Evolutionary conservation across 1,140 invertebrate genomes (phyloP), one percentile per base, ranked within the genome.

Genomic region (Drosophila ogumai): DNA sequence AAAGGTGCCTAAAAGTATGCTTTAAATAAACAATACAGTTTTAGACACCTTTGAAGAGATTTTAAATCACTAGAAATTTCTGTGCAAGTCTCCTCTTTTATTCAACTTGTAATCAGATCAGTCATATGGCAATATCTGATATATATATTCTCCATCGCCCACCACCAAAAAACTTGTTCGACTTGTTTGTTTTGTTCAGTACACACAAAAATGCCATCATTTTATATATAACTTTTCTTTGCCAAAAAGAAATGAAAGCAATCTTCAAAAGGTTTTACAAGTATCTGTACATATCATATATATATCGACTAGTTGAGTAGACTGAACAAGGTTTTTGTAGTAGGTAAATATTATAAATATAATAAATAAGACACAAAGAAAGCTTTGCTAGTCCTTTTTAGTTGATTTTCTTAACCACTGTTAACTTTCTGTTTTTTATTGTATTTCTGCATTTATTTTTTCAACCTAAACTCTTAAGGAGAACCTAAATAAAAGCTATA

Each of bases 201-300:
- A 90, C 84, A 90, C 84, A 88, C 84, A 88, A 88, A 88, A 88
- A 88, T 88, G 84, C 84, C 84, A 88, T 88, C 34, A 79, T 66
- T 71, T 79, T 57, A 58, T 68, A 54, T 19, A 52, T 19, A 43
- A 40, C 28, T 59, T 22, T 50, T 60, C 56, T 49, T 73, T 75
- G 57, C 41, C 34, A 38, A 55, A 55, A 54, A 36, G 41, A 47
- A 71, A 54, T 61, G 36, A 71, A 58, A 64, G 58, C 66, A 79
- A 61, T 72, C 61, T 65, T 72, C 59, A 76, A 79, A 79, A 79
- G 52, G 69, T 82, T 79, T 38, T 76, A 58, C 9, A 46, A 75
- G 44, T 63, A 72, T 71, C 49, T 69, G 47, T 80, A 68, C 13
- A 75, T 74, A 66, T 15, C 76, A 66, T 17, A 50, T 50, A 50